phyloP scores from a whole-genome alignment of 1,140 invertebrate genomes.

The Eriosoma lanigerum region DNA sequence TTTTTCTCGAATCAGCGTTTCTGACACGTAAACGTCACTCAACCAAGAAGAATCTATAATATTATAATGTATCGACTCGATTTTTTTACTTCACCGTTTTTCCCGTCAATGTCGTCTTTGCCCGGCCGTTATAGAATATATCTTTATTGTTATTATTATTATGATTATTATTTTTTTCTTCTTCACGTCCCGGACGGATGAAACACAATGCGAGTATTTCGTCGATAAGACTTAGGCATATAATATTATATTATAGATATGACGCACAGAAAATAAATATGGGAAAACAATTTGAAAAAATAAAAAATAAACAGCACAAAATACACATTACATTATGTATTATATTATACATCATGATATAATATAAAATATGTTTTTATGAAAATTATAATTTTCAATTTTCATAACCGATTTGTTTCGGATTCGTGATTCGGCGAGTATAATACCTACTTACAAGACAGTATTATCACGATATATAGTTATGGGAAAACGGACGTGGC shows the following conservation, averaged over 20 bases:
- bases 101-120: neutral
- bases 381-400: slow-evolving; percentile 39
- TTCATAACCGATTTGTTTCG: slow-evolving; percentile 41
- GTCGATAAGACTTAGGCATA: neutral
- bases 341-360: neutral
- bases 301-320: neutral
- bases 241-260: no score
- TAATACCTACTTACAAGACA: neutral
- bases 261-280: neutral
- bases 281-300: neutral
- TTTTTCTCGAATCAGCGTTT: slow-evolving; percentile 9
- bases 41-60: slow-evolving; percentile 21
- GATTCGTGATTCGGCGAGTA: slow-evolving; percentile 38
- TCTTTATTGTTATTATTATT: slow-evolving; percentile 12
- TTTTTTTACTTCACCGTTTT: neutral
- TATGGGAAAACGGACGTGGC: slow-evolving; percentile 4
- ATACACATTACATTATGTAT: neutral
- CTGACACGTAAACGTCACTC: slow-evolving; percentile 26
- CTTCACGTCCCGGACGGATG: neutral
- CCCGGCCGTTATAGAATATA: neutral
- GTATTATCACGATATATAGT: neutral
- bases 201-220: slow-evolving; percentile 35
- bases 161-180: no score
- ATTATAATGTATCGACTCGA: slow-evolving; percentile 1
- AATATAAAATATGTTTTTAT: neutral